Evolutionary conservation across 2,797 vertebrate species (phyloP).

Genomic region (Rhincodon typus): DNA sequence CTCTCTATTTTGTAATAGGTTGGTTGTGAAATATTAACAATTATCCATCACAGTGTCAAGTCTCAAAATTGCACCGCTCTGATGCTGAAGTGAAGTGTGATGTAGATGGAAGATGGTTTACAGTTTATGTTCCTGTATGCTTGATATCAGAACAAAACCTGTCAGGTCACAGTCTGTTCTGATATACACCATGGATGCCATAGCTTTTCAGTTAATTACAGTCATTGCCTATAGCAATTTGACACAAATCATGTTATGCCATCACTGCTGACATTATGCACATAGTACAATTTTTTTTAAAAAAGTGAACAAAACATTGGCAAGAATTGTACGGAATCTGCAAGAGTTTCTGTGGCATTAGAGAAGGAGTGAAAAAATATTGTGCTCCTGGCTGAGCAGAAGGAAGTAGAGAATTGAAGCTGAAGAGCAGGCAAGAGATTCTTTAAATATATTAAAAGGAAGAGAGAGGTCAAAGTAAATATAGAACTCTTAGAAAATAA

Average conservation of each 20-base stretch:
- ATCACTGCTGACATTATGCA: slow-evolving; percentile 5
- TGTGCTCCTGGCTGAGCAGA: background rate
- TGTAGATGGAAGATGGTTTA: background rate
- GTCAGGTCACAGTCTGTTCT: background rate
- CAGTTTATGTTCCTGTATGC: background rate
- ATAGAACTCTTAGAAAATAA: too few species aligned
- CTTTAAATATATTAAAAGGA: too few species aligned
- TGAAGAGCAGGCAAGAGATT: background rate
- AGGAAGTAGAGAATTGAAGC: background rate
- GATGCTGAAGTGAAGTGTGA: background rate
- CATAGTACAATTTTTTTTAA: background rate
- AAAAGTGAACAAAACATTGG: background rate
- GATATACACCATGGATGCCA: background rate
- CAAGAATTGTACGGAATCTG: background rate
- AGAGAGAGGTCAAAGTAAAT: too few species aligned
- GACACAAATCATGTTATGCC: background rate
- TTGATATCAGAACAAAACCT: background rate
- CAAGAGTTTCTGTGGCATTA: background rate
- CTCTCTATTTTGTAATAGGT: too few species aligned
- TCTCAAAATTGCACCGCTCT: background rate
- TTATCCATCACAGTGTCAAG: background rate
- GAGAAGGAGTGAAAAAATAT: background rate
- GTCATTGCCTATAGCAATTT: slow-evolving; percentile 4
- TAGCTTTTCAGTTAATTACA: slow-evolving; percentile 25
- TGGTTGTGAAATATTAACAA: background rate